phyloP scores from a whole-genome alignment of 1,140 invertebrate genomes.

The Spodoptera litura region DNA sequence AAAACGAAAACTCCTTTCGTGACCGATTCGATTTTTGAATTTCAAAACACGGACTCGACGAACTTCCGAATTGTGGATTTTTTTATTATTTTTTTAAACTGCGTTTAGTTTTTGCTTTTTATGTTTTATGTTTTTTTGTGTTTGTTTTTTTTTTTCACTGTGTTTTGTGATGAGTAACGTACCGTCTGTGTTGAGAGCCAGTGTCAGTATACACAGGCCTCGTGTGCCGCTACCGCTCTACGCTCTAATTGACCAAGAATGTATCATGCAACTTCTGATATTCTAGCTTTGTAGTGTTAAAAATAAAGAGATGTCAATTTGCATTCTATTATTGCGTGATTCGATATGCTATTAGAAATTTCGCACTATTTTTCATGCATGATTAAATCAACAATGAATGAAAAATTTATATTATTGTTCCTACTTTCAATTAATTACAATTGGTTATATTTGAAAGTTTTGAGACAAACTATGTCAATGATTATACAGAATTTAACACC shows the following conservation, averaged over 20 bases:
- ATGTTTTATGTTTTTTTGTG: neutral
- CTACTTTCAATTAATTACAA: neutral
- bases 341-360: slow-evolving; percentile 48
- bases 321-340: slow-evolving; percentile 51
- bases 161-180: slow-evolving; percentile 58
- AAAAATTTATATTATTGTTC: too few relatives aligned
- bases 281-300: slow-evolving; percentile 52
- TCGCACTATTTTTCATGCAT: slow-evolving; percentile 4
- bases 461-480: neutral
- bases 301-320: slow-evolving; percentile 51
- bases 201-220: slow-evolving; percentile 71
- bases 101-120: slow-evolving; percentile 42
- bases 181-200: slow-evolving; percentile 71
- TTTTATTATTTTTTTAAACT: slow-evolving; percentile 48
- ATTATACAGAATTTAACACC: too few relatives aligned
- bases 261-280: slow-evolving; percentile 75
- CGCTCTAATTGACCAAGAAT: slow-evolving; percentile 81
- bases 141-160: slow-evolving; percentile 31
- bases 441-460: neutral
- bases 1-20: slow-evolving; percentile 25
- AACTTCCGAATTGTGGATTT: slow-evolving; percentile 20
- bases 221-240: slow-evolving; percentile 65
- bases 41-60: slow-evolving; percentile 33
- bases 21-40: slow-evolving; percentile 38
- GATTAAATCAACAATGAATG: slow-evolving; percentile 4